Conservation (phyloP, 2,113 vertebrate species). For the Vulpes vulpes region DNA sequence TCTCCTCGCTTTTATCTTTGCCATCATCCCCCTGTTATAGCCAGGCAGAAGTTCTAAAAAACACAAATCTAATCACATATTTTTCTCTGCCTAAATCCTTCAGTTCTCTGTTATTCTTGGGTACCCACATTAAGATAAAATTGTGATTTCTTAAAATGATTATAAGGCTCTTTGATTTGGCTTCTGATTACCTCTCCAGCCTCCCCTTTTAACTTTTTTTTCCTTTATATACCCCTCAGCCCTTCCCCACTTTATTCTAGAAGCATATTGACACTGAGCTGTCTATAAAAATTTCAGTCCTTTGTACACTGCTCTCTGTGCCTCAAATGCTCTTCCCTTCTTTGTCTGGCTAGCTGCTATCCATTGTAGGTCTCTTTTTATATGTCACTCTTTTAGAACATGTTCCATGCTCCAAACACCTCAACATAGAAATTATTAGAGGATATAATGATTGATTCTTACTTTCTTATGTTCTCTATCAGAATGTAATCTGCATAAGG, state of each 20-base stretch:
- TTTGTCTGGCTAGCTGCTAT: background rate
- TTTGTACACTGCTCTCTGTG: background rate
- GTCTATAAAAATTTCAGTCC: background rate
- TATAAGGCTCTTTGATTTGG: background rate
- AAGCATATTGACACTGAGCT: background rate
- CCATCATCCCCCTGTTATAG: background rate
- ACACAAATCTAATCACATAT: background rate
- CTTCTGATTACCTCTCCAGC: background rate
- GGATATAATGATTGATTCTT: background rate
- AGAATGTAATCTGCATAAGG: background rate
- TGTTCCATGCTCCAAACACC: background rate
- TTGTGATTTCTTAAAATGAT: conserved; percentile 19
- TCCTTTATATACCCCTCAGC: background rate
- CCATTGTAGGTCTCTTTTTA: background rate
- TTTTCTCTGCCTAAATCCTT: background rate
- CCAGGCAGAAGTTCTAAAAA: background rate
- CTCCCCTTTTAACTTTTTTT: background rate
- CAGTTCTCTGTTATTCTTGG: background rate
- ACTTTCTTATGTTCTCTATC: background rate
- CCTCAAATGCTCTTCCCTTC: background rate
- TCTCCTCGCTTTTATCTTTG: background rate
- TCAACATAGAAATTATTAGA: background rate
- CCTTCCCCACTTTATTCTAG: background rate
- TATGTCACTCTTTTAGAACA: background rate
- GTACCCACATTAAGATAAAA: background rate